A percentile compares a stretch with the other conserved stretches of the same genome.
Evolutionary conservation across 2,888 invertebrate species (phyloP).

Genomic region (Scrobipalpa costella): DNA sequence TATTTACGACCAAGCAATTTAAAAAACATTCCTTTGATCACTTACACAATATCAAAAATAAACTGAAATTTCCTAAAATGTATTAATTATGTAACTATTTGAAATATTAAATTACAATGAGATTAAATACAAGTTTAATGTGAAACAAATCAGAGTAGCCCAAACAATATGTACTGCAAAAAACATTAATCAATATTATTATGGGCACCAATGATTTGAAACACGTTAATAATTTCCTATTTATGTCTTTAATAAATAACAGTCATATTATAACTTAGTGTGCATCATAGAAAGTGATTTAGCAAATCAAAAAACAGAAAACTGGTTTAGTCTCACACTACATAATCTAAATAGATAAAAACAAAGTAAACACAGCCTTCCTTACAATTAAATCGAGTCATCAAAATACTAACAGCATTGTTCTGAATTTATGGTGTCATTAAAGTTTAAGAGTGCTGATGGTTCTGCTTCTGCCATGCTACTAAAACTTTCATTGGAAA

Average conservation of each 20-base stretch:
- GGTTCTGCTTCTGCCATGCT: background rate
- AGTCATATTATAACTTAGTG: background rate
- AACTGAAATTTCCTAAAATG: background rate
- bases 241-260: too few species aligned
- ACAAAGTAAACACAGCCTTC: conserved; percentile 12
- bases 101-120: background rate
- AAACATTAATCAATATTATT: too few species aligned
- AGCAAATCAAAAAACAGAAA: background rate
- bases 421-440: conserved; percentile 9
- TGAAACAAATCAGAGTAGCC: too few species aligned
- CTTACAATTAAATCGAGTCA: background rate
- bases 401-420: background rate
- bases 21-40: conserved; percentile 1
- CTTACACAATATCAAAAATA: conserved; percentile 11
- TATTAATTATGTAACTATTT: background rate
- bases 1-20: background rate
- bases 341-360: conserved; percentile 4
- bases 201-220: too few species aligned
- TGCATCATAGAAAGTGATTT: background rate
- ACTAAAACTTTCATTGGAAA: background rate
- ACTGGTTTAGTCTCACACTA: background rate
- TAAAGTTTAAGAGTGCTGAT: background rate
- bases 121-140: background rate
- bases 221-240: too few species aligned
- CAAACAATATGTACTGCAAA: too few species aligned